Evolutionary conservation across 2,888 invertebrate genomes (phyloP).

Genomic region (Gibbula magus): DNA sequence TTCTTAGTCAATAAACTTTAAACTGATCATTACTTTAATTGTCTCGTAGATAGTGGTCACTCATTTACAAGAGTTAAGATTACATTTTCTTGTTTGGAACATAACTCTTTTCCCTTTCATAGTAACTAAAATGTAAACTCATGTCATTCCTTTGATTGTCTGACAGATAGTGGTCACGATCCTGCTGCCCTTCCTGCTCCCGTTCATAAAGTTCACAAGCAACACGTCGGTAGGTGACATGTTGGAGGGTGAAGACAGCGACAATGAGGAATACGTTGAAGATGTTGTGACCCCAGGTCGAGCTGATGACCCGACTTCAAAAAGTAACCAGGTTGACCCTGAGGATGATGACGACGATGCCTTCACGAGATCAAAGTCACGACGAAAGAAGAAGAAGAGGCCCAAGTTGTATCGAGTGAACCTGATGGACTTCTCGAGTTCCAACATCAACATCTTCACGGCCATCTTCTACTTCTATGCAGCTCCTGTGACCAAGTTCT

Average conservation of each 20-base stretch:
- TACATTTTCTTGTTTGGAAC: not conserved
- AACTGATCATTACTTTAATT: too few species aligned
- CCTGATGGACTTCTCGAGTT: constrained; percentile 45
- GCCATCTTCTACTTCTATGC: constrained; percentile 72
- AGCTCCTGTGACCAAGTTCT: constrained; percentile 74
- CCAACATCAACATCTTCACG: constrained; percentile 55
- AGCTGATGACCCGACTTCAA: not conserved
- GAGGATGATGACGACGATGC: constrained; percentile 11
- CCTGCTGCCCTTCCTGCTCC: constrained; percentile 64
- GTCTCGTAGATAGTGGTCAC: too few species aligned
- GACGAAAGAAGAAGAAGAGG: constrained; percentile 27
- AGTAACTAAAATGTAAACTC: not conserved
- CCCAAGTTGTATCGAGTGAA: constrained; percentile 57
- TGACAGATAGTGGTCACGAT: constrained; percentile 65
- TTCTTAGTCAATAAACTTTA: too few species aligned
- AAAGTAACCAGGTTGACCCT: constrained; percentile 9
- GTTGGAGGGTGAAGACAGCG: constrained; percentile 41
- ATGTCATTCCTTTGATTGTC: not conserved
- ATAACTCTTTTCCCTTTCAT: not conserved
- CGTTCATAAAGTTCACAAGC: constrained; percentile 66
- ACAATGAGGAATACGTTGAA: constrained; percentile 45
- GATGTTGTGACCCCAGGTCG: constrained; percentile 35
- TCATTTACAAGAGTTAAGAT: not conserved
- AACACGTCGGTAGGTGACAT: constrained; percentile 44
- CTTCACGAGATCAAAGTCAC: not conserved